Percentiles rank a stretch among this genome's conserved stretches.
These are phyloP conservation scores for Drosophila sp. DNA, from an alignment of 1,140 invertebrate species.

Conservation along the genomic window DNA sequence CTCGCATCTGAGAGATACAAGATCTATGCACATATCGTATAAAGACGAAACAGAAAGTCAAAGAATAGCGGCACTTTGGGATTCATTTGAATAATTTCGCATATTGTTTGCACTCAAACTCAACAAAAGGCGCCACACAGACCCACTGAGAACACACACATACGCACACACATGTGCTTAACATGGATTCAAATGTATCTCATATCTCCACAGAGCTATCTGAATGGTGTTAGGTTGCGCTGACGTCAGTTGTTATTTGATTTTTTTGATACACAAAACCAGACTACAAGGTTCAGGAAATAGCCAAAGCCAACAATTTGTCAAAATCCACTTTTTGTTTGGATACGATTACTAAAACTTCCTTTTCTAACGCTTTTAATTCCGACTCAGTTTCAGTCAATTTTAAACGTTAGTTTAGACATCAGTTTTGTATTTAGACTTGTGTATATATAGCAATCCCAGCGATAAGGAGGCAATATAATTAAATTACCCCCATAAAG, in stretches of 20 bases:
- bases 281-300: conserved; percentile 20
- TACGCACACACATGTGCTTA: conserved; percentile 38
- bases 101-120: conserved; percentile 64
- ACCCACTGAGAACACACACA: conserved; percentile 13
- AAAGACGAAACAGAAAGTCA: background rate
- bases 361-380: background rate
- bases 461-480: conserved; percentile 21
- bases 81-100: conserved; percentile 74
- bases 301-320: conserved; percentile 1
- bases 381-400: background rate
- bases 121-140: conserved; percentile 41
- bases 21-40: background rate
- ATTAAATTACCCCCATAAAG: conserved; percentile 26
- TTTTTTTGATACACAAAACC: conserved; percentile 13
- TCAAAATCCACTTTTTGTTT: conserved; percentile 3
- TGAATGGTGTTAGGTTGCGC: conserved; percentile 49
- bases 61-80: conserved; percentile 18
- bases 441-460: background rate
- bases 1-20: conserved; percentile 1
- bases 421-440: background rate
- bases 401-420: background rate
- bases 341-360: background rate
- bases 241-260: conserved; percentile 39
- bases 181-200: conserved; percentile 41
- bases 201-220: conserved; percentile 35